Evolutionary conservation across 2,113 vertebrate genomes (phyloP), one percentile per base, ranked within the genome.

Genomic region (Neolamprologus cancellatus): DNA sequence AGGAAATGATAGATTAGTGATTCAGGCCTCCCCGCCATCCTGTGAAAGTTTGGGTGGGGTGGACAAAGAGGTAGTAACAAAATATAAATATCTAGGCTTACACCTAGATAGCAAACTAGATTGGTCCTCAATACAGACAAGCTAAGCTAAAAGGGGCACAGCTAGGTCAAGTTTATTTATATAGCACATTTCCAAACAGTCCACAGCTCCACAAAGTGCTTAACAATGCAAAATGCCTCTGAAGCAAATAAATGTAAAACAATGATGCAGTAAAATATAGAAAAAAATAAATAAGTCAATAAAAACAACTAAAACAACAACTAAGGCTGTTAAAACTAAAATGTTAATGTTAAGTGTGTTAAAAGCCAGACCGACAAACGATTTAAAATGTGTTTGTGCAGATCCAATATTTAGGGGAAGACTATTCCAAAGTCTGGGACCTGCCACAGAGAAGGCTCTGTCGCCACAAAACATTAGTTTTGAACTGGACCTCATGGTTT

Each of bases 101-200:
- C 30, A 61, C 1, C 30, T n/a, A 61, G 30, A 7, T 34, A 34
- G 17, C 30, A 34, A 64, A 64, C 10, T 3, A 36, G 59, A n/a
- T 34, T 12, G 59, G 0, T 5, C 17, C 17, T 0, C 0, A 61
- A 2, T 61, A 61, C 9, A 34, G 17, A 34, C 30, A 1, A 34
- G 30, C 30, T 32, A 32, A 0, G 28, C 28, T 32, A 32, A 59
- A 59, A 32, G 8, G 57, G 8, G 28, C 57, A 59, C 28, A 59
- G 57, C 11, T 0, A 30, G 25, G 55, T 59, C 55, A 59, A 59
- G 55, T 30, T 30, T 30, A 30, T 59, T 59, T 30, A 30, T 59
- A 30, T 9, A 1, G 5, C 14, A 59, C 28, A 59, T 59, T 59
- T 59, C 3, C 15, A 59, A 59, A 32, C 28, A 59, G 8, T 59